These are phyloP conservation scores for Apis dorsata DNA, from an alignment of 1,140 invertebrate species.

Conservation along the genomic window DNA sequence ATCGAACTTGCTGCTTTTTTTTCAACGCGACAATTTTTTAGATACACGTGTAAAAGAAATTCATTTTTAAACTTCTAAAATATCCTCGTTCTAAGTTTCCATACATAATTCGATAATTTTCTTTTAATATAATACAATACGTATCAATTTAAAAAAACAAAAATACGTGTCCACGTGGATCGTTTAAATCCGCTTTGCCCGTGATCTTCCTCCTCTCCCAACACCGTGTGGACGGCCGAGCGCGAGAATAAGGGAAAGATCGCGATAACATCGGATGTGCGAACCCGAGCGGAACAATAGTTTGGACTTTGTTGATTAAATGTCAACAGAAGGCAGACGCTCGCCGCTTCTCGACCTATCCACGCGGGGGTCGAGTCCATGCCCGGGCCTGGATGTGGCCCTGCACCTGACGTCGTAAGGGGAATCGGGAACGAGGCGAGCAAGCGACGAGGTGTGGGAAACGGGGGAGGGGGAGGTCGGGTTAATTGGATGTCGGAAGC, in stretches of 20 bases:
- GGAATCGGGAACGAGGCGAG: slow-evolving; percentile 56
- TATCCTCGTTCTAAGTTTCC: no score
- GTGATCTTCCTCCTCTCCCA: no score
- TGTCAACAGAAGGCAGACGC: slow-evolving; percentile 66
- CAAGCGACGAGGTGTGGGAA: slow-evolving; percentile 20
- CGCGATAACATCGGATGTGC: slow-evolving; percentile 22
- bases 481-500: slow-evolving; percentile 78
- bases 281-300: slow-evolving; percentile 59
- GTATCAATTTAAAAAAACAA: no score
- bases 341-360: slow-evolving; percentile 64
- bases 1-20: no score
- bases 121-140: no score
- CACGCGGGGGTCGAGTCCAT: slow-evolving; percentile 57
- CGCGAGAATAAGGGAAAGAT: slow-evolving; percentile 27
- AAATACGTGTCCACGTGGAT: no score
- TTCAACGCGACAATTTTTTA: background rate
- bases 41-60: no score
- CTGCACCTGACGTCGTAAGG: slow-evolving; percentile 70
- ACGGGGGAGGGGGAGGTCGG: slow-evolving; percentile 53
- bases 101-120: no score
- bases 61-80: no score
- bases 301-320: slow-evolving; percentile 76
- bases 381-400: slow-evolving; percentile 43
- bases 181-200: no score
- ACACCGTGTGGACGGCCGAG: background rate